These are phyloP conservation scores for Myxocyprinus asiaticus DNA, from an alignment of 2,113 vertebrate genomes.

Conservation along the genomic window DNA sequence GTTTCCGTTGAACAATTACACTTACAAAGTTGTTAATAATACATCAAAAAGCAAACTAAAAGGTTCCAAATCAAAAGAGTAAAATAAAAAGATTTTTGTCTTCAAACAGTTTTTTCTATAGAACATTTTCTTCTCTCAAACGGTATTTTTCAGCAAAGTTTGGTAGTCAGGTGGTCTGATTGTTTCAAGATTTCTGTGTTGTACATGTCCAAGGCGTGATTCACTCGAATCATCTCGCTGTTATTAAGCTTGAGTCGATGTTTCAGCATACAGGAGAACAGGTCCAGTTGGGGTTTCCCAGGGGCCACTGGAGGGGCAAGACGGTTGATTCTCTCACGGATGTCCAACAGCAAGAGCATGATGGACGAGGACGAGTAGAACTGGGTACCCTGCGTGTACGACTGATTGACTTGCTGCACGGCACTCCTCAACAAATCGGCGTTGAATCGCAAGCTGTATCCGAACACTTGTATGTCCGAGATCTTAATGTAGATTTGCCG, in stretches of 20 bases:
- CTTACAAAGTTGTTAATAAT: constrained; percentile 88
- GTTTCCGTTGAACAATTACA: constrained; percentile 87
- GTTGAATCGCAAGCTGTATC: constrained; percentile 97
- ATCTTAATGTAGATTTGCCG: constrained; percentile 99
- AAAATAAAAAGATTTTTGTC: constrained; percentile 58
- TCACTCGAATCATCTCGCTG: constrained; percentile 97
- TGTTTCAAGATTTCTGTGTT: constrained; percentile 99
- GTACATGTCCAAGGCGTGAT: constrained; percentile 98
- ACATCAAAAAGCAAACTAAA: constrained; percentile 79
- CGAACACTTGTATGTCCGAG: constrained; percentile 96
- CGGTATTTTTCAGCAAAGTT: constrained; percentile 86
- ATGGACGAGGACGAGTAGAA: constrained; percentile 97
- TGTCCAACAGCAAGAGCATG: constrained; percentile 96
- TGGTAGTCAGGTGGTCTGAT: constrained; percentile 96
- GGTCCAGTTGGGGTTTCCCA: constrained; percentile 95
- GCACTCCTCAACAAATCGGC: constrained; percentile 93
- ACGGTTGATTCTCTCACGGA: constrained; percentile 97
- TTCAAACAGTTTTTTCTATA: constrained; percentile 55
- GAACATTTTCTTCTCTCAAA: constrained; percentile 39
- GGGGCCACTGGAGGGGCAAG: constrained; percentile 93
- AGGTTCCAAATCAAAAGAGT: constrained; percentile 70
- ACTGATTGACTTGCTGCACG: constrained; percentile 98
- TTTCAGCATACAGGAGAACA: constrained; percentile 99
- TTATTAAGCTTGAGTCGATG: constrained; percentile 98
- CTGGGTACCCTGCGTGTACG: constrained; percentile 93